Evolutionary conservation across 1,140 invertebrate species (phyloP), one percentile per base, ranked within the genome.

Genomic region (Papilio xuthus): DNA sequence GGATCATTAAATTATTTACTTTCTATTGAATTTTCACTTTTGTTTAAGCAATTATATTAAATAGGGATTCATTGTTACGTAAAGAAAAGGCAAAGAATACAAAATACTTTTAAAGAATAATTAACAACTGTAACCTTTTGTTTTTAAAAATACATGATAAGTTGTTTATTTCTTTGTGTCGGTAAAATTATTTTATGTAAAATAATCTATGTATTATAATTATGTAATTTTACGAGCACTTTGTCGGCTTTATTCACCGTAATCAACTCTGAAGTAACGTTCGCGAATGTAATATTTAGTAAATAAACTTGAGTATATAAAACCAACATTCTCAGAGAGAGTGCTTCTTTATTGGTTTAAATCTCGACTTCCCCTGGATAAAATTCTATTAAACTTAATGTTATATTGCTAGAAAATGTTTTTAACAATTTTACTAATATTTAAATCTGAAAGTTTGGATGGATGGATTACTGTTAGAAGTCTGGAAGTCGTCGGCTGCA

Each of bases 321-420:
- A 63, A 63, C 60, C 60, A 63, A 63, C 60, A 63, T 32, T 63
- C 56, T 26, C 26, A 26, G 23, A 26, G 53, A 56, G 23, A 63
- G 56, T 63, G 60, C 26, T 63, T 15, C 60, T 63, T 63, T 63
- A 63, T 63, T 63, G 23, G 60, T 63, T 63, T 63, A 63, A 63
- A 63, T 32, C 60, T 63, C 23, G 3, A 26, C 26, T 28, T 63
- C 26, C 60, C 2, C 23, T 60, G 1, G 6, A 60, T 7, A 10
- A 60, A 32, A 63, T 60, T 60, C 23, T 26, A 26, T 60, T 60
- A 60, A 60, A 63, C 26, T 26, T 26, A 23, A 60, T 60, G 60
- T 63, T 26, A 60, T 9, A 26, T 60, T 23, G 8, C 15, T 18
- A 60, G 7, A 23, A 23, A 60, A n/a, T 53, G 50, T 53, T 1